Evolutionary conservation across 2,888 invertebrate genomes (phyloP), one percentile per base, ranked within the genome.

Genomic region (Cerceris ruficornis): DNA sequence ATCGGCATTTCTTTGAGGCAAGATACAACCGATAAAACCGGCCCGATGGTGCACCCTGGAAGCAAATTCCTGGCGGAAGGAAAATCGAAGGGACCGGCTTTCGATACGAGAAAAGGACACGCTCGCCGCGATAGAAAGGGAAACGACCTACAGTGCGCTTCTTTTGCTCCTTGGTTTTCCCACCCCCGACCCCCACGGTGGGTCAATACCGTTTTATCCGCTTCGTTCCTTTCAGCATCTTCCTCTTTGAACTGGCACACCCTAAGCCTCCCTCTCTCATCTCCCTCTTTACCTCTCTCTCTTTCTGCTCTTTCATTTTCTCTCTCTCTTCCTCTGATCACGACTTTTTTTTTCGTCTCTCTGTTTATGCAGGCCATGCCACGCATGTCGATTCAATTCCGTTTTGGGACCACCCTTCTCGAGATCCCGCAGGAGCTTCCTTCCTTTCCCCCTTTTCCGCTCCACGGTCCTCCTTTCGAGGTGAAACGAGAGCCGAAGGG

Each of bases 311-410:
- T 28, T 28, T 28, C 28, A 28, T 28, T 28, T 28, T 28, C 28
- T 28, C 28, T 28, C 28, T 28, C 4, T 2, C 4, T 28, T 28
- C 28, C 28, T 28, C 28, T 4, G 28, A 28, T 28, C 28, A 28
- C 28, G 28, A 28, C 28, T 28, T 28, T 41, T 62, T n/a, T 68
- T 75, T 55, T 64, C 67, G 49, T 39, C 59, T 7, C 43, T 62
- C 74, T 85, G 74, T 85, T 85, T 87, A 86, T 84, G 86, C 87
- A 77, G 69, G 67, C 84, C 75, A 71, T 81, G 87, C 77, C 75
- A 69, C 76, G 78, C 85, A 78, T 72, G 81, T 65, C 75, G 82
- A 87, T 87, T 87, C 86, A 87, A 87, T 86, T 83, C 75, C 80
- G 66, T 74, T 72, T 76, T 72, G 69, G 64, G 72, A 77, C 75